Percentiles rank a stretch among this genome's conserved stretches.
These are phyloP conservation scores for Zosterops japonicus DNA, from an alignment of 2,113 vertebrate species.

Conservation along the genomic window DNA sequence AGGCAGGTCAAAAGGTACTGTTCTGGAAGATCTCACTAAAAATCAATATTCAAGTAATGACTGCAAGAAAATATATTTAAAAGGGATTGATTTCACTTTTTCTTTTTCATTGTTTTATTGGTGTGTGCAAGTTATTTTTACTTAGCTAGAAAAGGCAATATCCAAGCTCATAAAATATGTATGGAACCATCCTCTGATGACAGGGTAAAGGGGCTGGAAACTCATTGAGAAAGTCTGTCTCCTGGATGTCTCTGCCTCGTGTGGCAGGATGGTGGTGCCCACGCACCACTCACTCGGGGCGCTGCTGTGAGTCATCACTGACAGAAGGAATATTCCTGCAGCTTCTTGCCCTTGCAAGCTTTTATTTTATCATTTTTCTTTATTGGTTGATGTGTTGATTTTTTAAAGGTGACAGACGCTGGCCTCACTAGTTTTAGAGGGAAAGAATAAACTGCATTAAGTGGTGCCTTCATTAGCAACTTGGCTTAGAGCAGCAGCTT, in stretches of 20 bases:
- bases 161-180: background rate
- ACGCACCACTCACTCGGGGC: fast-evolving
- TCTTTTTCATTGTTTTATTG: background rate
- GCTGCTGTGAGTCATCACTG: background rate
- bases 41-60: background rate
- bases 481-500: background rate
- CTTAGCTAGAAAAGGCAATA: background rate
- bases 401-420: background rate
- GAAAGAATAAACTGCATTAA: background rate
- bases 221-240: background rate
- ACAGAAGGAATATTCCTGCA: background rate
- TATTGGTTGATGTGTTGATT: background rate
- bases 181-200: background rate
- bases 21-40: background rate
- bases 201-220: background rate
- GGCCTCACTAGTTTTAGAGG: background rate
- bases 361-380: background rate
- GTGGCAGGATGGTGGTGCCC: background rate
- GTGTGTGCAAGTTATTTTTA: background rate
- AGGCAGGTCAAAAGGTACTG: background rate
- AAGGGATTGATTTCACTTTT: background rate
- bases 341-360: background rate
- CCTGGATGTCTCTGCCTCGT: background rate
- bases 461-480: background rate
- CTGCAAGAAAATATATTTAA: background rate